These are phyloP conservation scores for Sebastes trivittatus DNA, from an alignment of 2,797 vertebrate species.

Conservation along the genomic window DNA sequence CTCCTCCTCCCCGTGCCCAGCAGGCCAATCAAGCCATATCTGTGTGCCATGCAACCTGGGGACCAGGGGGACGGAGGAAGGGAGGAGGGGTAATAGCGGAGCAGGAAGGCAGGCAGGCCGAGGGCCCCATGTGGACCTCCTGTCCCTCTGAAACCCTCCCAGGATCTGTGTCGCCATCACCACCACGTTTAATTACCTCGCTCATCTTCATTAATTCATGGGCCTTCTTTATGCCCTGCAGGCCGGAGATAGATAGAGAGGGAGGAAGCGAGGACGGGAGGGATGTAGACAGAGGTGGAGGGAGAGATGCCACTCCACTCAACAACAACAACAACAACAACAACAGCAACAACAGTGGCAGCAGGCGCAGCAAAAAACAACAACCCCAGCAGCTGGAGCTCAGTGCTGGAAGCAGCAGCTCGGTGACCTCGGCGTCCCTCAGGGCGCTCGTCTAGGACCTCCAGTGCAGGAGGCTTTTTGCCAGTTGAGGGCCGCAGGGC, in stretches of 20 bases:
- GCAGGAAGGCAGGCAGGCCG: slow-evolving; percentile 59
- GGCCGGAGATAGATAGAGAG: slow-evolving; percentile 73
- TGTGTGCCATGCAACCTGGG: slow-evolving; percentile 85
- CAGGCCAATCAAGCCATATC: slow-evolving; percentile 92
- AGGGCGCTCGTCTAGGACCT: slow-evolving; percentile 45
- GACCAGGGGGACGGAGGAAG: slow-evolving; percentile 60
- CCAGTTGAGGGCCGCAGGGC: slow-evolving; percentile 62
- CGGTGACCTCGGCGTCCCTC: slow-evolving; percentile 55
- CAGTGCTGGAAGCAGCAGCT: slow-evolving; percentile 27
- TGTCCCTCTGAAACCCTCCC: slow-evolving; percentile 90
- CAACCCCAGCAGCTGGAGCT: slow-evolving; percentile 59
- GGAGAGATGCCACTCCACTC: slow-evolving; percentile 33
- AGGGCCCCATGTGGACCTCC: slow-evolving; percentile 80
- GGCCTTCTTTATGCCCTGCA: slow-evolving; percentile 87
- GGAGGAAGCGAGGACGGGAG: slow-evolving; percentile 27
- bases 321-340: slow-evolving; percentile 84
- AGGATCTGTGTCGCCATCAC: slow-evolving; percentile 87
- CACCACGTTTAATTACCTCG: slow-evolving; percentile 92
- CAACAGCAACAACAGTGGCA: slow-evolving; percentile 57
- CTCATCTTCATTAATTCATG: slow-evolving; percentile 95
- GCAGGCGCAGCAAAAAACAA: slow-evolving; percentile 70
- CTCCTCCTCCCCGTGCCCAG: slow-evolving; percentile 82
- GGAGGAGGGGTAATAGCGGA: slow-evolving; percentile 43
- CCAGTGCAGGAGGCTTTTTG: slow-evolving; percentile 56
- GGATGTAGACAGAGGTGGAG: slow-evolving; percentile 53